phyloP scores from a whole-genome alignment of 2,797 vertebrate species.

The Aldrovandia affinis region DNA sequence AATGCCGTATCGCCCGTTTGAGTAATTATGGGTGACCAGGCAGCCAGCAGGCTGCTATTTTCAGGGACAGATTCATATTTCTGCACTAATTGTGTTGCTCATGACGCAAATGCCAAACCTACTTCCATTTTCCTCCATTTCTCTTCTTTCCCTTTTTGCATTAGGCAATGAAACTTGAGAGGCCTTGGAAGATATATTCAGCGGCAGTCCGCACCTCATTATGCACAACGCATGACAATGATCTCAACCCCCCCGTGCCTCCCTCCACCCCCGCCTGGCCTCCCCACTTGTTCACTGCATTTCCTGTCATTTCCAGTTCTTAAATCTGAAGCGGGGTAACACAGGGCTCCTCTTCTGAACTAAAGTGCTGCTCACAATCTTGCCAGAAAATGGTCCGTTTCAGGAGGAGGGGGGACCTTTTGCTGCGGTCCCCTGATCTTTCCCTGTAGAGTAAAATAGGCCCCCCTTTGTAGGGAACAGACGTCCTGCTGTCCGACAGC shows the following conservation, averaged over 20 bases:
- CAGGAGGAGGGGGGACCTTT: no score
- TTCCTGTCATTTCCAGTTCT: neutral
- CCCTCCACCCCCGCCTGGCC: neutral
- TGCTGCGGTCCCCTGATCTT: slow-evolving; percentile 21
- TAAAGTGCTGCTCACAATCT: neutral
- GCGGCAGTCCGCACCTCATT: neutral
- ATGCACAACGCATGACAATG: slow-evolving; percentile 5
- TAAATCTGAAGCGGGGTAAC: neutral
- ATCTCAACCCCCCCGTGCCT: neutral
- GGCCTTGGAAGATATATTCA: neutral
- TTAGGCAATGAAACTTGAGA: neutral
- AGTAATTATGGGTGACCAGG: slow-evolving; percentile 3
- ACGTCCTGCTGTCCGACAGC: neutral
- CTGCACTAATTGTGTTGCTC: neutral
- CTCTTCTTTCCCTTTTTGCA: neutral
- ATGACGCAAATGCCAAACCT: neutral
- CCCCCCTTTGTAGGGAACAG: neutral
- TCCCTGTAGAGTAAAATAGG: slow-evolving; percentile 22
- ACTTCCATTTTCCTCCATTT: neutral
- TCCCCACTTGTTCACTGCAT: neutral
- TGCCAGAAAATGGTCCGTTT: neutral
- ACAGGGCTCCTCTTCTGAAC: neutral
- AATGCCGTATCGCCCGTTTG: neutral
- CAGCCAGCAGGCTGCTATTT: neutral
- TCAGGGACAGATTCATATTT: neutral